Conservation (phyloP, 1,140 invertebrate genomes). For the Polyergus mexicanus region DNA sequence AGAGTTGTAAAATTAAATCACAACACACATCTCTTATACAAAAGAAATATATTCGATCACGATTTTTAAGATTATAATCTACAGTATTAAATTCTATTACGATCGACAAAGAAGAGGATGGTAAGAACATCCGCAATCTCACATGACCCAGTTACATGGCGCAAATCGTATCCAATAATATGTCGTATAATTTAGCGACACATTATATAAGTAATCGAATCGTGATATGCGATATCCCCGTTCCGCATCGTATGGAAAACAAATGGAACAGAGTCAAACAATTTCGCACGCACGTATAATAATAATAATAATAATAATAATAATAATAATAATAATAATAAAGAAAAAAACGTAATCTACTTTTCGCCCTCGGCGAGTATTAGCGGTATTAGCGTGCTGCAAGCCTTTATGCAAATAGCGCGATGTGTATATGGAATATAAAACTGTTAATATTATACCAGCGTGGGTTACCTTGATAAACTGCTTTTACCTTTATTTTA, state of each 20-base stretch:
- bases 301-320: too few relatives aligned
- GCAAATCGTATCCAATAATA: neutral
- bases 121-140: neutral
- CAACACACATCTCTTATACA: neutral
- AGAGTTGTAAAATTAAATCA: neutral
- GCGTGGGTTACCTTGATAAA: slow-evolving; percentile 58
- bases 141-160: neutral
- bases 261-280: slow-evolving; percentile 22
- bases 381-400: slow-evolving; percentile 8
- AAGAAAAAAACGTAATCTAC: slow-evolving; percentile 33
- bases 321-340: too few relatives aligned
- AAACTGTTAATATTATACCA: slow-evolving; percentile 51
- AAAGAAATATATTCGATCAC: neutral
- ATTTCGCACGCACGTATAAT: slow-evolving; percentile 14
- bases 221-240: neutral
- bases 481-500: slow-evolving; percentile 45
- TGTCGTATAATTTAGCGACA: slow-evolving; percentile 23
- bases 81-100: neutral
- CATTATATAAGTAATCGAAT: neutral
- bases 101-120: neutral
- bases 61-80: neutral
- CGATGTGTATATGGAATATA: slow-evolving; percentile 35
- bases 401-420: slow-evolving; percentile 63
- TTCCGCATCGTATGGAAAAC: slow-evolving; percentile 28
- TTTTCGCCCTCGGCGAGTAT: neutral